Evolutionary conservation across 2,113 vertebrate genomes (phyloP), one percentile per base, ranked within the genome.

Genomic region (Centrocercus urophasianus): DNA sequence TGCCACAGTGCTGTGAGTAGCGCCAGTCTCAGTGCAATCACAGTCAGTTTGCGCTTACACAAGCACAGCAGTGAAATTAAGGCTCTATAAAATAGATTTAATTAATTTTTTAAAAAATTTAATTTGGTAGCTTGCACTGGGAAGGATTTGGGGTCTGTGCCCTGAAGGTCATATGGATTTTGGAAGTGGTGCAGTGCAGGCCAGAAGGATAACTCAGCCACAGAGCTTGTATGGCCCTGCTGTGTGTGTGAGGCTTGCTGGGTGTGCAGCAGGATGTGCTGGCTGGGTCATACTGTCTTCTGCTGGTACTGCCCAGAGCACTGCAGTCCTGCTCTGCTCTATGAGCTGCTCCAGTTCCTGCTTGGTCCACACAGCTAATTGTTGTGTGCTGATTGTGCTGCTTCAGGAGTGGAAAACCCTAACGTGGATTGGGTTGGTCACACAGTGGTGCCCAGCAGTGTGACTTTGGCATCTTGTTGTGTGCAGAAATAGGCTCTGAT

Each of bases 161-260:
- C 25, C 7, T 47, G 43, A 47, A 5, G 20, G 2, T 6, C 0
- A 0, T 47, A 52, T 1, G 2, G 34, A 1, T 61, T 21, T 70
- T 0, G 1, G 52, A 5, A 2, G 0, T 0, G 13, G n/a, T 40
- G 0, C 1, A 3, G 38, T 11, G 1, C 6, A 2, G 66, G 40
- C 21, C 2, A 24, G 13, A 0, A 1, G 75, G 32, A 11, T 2
- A 3, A 3, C 64, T 21, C 54, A 9, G 6, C 32, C 66, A 1
- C 13, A 30, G 3, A 8, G 18, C 9, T 71, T 8, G 48, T 4
- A 15, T 36, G 40, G 63, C 81, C 0, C 15, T 6, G 0, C 0
- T 11, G 21, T 1, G 0, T 4, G 8, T 11, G 0, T 4, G 40
- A 1, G 8, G 14, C 0, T 0, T 4, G 2, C 4, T 12, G 57